phyloP scores from a whole-genome alignment of 2,797 vertebrate genomes.

The Typhlichthys subterraneus region DNA sequence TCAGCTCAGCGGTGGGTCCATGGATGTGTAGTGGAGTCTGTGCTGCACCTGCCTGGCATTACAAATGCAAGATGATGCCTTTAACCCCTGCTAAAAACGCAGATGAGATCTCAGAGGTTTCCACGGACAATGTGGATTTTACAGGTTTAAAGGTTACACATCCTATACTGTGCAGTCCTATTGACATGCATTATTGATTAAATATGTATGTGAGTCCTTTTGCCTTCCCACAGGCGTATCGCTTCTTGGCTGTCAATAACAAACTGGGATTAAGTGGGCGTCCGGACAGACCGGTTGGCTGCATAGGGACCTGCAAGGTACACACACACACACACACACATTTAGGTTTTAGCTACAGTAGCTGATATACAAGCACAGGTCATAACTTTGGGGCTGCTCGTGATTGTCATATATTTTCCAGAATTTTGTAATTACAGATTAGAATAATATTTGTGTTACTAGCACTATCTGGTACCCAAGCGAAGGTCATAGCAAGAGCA shows the following conservation, averaged over 20 bases:
- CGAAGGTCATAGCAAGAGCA: constrained; percentile 52
- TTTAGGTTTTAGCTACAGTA: constrained; percentile 2
- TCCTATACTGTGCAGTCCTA: background rate
- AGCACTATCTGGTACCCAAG: constrained; percentile 3
- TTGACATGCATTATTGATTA: constrained; percentile 7
- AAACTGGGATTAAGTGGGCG: constrained; percentile 93
- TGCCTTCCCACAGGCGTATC: constrained; percentile 85
- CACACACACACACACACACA: constrained; percentile 8
- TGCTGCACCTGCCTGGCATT: constrained; percentile 37
- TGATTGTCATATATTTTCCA: background rate
- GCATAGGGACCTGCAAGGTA: constrained; percentile 97
- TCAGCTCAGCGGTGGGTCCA: constrained; percentile 31
- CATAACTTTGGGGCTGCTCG: too few species aligned
- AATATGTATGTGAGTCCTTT: background rate
- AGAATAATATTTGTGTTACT: too few species aligned
- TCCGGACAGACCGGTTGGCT: constrained; percentile 93
- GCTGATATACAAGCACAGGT: too few species aligned
- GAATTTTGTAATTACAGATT: background rate
- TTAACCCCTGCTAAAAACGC: constrained; percentile 12
- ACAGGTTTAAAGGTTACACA: constrained; percentile 12
- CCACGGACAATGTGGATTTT: constrained; percentile 4
- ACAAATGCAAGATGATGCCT: constrained; percentile 37
- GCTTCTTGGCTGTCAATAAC: constrained; percentile 91
- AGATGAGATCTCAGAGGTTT: constrained; percentile 15
- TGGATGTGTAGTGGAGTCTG: constrained; percentile 14